A percentile compares a stretch with the other conserved stretches of the same genome.
phyloP scores from a whole-genome alignment of 2,113 vertebrate species.

The Sialia sialis region DNA sequence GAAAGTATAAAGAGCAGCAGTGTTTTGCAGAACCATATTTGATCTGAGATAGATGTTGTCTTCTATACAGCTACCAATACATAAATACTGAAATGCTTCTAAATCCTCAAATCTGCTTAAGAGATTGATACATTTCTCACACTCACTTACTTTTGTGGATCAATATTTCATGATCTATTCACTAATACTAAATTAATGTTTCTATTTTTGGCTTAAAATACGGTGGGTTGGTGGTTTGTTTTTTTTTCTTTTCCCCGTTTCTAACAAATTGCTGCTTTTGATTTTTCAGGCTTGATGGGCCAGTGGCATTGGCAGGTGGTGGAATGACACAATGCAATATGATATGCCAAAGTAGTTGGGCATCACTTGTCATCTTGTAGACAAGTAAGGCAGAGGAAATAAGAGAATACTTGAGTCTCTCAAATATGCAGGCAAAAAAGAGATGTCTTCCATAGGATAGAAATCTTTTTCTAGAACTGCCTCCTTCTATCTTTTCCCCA shows the following conservation, averaged over 20 bases:
- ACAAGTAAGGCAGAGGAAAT: constrained; percentile 8
- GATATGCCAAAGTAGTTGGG: constrained; percentile 37
- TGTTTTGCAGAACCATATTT: neutral
- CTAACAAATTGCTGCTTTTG: constrained; percentile 30
- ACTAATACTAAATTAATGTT: neutral
- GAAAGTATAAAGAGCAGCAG: neutral
- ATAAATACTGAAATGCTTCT: neutral
- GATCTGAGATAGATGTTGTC: neutral
- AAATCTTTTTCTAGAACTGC: neutral
- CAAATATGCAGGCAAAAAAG: neutral
- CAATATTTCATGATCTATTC: neutral
- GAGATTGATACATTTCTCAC: neutral
- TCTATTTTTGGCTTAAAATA: neutral
- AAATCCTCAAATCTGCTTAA: neutral
- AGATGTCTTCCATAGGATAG: neutral
- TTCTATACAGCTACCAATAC: neutral
- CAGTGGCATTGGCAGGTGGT: constrained; percentile 25
- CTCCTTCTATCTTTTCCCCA: neutral
- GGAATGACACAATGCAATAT: constrained; percentile 15
- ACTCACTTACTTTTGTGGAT: neutral
- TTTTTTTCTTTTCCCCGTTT: neutral
- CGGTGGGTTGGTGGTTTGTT: neutral
- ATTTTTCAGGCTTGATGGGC: constrained; percentile 45
- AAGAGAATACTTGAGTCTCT: neutral
- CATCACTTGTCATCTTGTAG: constrained; percentile 18